A percentile compares a stretch with the other conserved stretches of the same genome.
These are phyloP conservation scores for Phoxinus dragarum DNA, from an alignment of 2,797 vertebrate genomes.

Conservation along the genomic window DNA sequence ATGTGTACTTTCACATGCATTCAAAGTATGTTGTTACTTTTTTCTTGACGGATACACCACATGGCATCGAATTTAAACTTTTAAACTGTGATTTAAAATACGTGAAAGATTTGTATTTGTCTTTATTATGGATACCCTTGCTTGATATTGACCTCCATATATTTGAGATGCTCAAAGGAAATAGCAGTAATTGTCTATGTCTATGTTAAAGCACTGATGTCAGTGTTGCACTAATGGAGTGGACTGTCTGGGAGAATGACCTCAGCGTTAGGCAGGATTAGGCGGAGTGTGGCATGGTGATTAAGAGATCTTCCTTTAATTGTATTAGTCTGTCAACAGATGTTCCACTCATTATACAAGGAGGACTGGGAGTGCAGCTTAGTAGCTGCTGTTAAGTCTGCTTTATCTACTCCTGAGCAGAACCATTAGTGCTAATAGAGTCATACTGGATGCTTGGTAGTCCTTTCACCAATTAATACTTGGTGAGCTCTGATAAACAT, in stretches of 20 bases:
- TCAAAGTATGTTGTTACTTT: neutral
- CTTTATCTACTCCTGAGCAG: slow-evolving; percentile 47
- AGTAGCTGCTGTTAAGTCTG: slow-evolving; percentile 44
- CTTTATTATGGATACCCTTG: neutral
- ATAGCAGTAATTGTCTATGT: neutral
- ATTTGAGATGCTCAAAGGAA: slow-evolving; percentile 5
- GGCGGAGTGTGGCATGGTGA: slow-evolving; percentile 47
- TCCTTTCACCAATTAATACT: slow-evolving; percentile 12
- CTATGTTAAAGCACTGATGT: slow-evolving; percentile 12
- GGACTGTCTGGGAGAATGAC: slow-evolving; percentile 48
- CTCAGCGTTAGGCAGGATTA: slow-evolving; percentile 49
- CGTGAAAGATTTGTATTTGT: no score
- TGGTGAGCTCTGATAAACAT: neutral
- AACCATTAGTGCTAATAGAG: slow-evolving; percentile 43
- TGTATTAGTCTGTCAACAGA: slow-evolving; percentile 61
- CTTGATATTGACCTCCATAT: neutral
- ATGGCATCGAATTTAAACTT: neutral
- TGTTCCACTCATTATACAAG: slow-evolving; percentile 62
- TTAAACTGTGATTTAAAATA: neutral
- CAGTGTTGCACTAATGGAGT: slow-evolving; percentile 23
- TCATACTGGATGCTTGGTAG: slow-evolving; percentile 13
- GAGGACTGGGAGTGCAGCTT: slow-evolving; percentile 46
- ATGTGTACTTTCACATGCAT: no score
- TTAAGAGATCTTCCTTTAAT: slow-evolving; percentile 62
- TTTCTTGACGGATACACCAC: neutral